Base-by-base conservation (phyloP, 1,140 invertebrate genomes). In the Diuraphis noxia region DNA sequence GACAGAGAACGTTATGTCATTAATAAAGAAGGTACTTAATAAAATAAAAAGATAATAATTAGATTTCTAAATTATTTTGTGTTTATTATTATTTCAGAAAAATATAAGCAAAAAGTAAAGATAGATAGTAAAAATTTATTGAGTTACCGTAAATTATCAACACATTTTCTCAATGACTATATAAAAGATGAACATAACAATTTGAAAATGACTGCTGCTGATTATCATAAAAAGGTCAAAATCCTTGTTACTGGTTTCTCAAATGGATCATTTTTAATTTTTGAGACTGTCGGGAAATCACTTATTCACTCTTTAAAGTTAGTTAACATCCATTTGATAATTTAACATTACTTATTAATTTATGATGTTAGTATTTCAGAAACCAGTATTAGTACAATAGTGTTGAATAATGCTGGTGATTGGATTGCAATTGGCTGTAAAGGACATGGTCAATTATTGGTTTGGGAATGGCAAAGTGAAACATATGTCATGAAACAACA, bases 401-500 rank as follows among this genome's bases (percentile, higher is more conserved):
- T 96, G 0, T 95, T 99, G 63, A 99, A 99, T 93, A 94, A 94
- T 21, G 96, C 96, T 34, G 98, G 98, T 0, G 98, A 99, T 93
- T 99, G 98, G 98, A 96, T 99, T 88, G 98, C 97, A 0, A 93
- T 99, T 41, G 98, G 97, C 1, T 98, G 97, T 93, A 95, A 96
- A 1, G 96, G 96, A 72, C 94, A 97, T 5, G 98, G 98, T 0
- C 98, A 99, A 93, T 94, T 99, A 36, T 94, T 99, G 25, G 98
- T 99, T 17, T 99, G 98, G 98, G 99, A 99, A 94, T 99, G 98
- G 98, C 98, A 99, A 94, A 99, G 98, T 95, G 98, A 99, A 94
- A 98, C 98, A n/a, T 99, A 99, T 93, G 96, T 99, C 0, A 96
- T 99, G 95, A 99, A 99, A 93, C 98, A 99, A 93, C 98, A 99